These are phyloP conservation scores for Equus przewalskii DNA, from an alignment of 2,113 vertebrate species.

Conservation along the genomic window DNA sequence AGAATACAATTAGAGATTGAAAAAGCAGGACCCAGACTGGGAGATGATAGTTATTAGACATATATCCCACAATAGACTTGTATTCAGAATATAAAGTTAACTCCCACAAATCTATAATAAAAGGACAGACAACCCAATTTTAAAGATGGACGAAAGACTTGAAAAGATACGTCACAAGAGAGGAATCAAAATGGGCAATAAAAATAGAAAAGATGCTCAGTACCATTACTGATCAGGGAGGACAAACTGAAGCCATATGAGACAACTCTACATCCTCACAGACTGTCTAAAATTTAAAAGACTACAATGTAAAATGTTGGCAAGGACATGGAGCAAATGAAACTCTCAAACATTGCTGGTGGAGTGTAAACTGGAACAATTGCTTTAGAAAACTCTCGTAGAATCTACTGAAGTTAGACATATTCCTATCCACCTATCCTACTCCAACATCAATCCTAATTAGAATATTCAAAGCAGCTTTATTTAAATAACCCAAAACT, in stretches of 20 bases:
- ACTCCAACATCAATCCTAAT: background rate
- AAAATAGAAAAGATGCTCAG: background rate
- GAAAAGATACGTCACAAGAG: background rate
- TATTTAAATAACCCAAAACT: background rate
- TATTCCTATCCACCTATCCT: background rate
- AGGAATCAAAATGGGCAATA: background rate
- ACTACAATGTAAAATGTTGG: background rate
- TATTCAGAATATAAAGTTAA: background rate
- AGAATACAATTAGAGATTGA: background rate
- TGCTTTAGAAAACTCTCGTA: background rate
- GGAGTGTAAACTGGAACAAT: background rate
- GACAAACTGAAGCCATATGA: background rate
- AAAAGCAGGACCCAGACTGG: background rate
- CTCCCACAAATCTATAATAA: background rate
- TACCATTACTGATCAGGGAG: background rate
- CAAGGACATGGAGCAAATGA: background rate
- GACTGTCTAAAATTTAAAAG: background rate
- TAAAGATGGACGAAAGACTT: background rate
- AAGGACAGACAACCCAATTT: background rate
- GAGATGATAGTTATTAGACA: background rate
- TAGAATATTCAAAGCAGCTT: background rate
- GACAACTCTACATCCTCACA: background rate
- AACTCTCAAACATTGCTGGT: background rate
- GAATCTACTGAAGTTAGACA: background rate
- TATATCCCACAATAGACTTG: background rate